phyloP scores from a whole-genome alignment of 2,888 invertebrate genomes.

The Phytoseiulus persimilis region DNA sequence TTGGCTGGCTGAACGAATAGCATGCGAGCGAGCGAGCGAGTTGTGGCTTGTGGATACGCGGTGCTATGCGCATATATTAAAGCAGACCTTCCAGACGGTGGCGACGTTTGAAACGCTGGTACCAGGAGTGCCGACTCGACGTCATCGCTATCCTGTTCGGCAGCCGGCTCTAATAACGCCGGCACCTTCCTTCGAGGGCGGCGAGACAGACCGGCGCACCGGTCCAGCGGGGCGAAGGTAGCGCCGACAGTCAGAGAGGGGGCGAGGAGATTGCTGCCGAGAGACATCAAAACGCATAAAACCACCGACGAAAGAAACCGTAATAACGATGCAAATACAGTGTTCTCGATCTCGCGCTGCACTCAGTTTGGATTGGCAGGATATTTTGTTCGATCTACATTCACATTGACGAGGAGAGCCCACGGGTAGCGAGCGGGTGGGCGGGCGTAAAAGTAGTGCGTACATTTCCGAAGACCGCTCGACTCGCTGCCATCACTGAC shows the following conservation, averaged over 20 bases:
- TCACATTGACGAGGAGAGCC: background rate
- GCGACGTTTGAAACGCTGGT: background rate
- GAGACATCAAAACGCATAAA: conserved; percentile 5
- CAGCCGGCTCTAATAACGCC: background rate
- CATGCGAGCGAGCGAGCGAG: background rate
- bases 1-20: background rate
- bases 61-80: background rate
- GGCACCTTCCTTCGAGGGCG: background rate
- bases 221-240: background rate
- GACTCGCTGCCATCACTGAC: background rate
- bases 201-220: background rate
- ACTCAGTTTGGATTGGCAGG: background rate
- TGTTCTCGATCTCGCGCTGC: background rate
- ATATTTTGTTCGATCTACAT: conserved; percentile 5
- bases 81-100: background rate
- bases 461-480: background rate
- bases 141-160: background rate
- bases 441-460: background rate
- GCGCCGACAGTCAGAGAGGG: background rate
- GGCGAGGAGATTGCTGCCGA: background rate
- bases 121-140: background rate
- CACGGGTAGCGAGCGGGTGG: background rate
- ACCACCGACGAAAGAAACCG: background rate
- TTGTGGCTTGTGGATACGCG: background rate
- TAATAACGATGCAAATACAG: conserved; percentile 5